Conservation (phyloP, 1,140 invertebrate genomes). For the Gonioctena quinquepunctata region DNA sequence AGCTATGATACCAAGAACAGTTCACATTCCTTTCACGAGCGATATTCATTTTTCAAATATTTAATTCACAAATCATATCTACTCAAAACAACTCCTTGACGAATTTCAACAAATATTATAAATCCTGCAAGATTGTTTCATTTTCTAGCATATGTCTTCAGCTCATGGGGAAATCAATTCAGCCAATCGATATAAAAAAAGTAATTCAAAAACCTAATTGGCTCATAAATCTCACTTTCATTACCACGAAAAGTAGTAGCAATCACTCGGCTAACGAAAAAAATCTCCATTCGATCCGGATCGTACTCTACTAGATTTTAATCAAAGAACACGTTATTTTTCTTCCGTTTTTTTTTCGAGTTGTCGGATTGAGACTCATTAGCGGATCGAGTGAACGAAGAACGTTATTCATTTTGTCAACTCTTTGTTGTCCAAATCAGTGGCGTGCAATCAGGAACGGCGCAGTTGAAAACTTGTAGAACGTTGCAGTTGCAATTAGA, state of each 20-base stretch:
- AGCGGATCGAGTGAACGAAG: not conserved
- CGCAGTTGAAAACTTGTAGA: not conserved
- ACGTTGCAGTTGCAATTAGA: no score
- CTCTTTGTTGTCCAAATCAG: not conserved
- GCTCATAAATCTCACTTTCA: conserved; percentile 1
- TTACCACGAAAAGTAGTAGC: not conserved
- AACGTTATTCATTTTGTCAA: conserved; percentile 6
- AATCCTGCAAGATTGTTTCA: no score
- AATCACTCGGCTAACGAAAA: not conserved
- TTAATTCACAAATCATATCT: no score
- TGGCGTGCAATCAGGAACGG: not conserved
- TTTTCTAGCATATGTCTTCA: no score
- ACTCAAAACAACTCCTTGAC: no score
- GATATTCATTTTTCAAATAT: no score
- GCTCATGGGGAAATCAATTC: no score
- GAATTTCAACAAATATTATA: no score
- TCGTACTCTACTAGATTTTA: not conserved
- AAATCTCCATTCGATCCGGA: not conserved
- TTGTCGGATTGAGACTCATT: conserved; percentile 3
- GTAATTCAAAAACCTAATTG: not conserved
- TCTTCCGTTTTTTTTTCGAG: not conserved
- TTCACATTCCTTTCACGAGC: no score
- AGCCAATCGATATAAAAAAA: not conserved
- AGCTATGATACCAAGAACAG: no score
- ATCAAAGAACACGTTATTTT: conserved; percentile 3